Evolutionary conservation across 37 sponge, comb jelly and placozoan species (phyloP), one percentile per base, ranked within the genome.

Genomic region (Dysidea cf. avara): DNA sequence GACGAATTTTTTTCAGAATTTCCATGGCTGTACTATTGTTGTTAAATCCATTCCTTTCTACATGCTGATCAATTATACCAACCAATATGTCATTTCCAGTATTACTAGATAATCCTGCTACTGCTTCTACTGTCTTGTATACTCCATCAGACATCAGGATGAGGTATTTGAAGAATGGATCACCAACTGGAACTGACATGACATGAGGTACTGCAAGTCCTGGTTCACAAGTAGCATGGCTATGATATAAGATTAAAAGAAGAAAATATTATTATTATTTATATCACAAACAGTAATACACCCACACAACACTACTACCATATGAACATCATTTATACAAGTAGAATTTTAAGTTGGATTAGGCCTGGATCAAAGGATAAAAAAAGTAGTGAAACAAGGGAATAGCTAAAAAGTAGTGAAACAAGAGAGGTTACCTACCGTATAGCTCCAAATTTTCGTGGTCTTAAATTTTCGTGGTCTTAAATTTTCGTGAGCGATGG

Each of bases 111-210:
- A n/a, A 0, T n/a, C 25, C 55, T 20, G 60, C 71, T 32, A 53
- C 22, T n/a, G 60, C 66, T 68, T 90, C 91, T 16, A 90, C 72
- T 51, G 72, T 79, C 66, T 93, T 88, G 69, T 93, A 93, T 14
- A 93, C 79, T 17, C 94, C 94, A 66, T 89, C 91, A 39, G 87
- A 64, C 94, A 93, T 93, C 9, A 93, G 71, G 13, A 93, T 56
- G 30, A 93, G 53, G 66, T 86, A 93, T 26, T 49, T 72, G 28
- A 46, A 62, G 62, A 68, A 75, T 22, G 68, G 20, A 13, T 34
- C n/a, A 33, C 74, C 64, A 7, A 76, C 59, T 5, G 31, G 28
- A 3, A 37, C 28, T 39, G 34, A 39, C 3, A 43, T 80, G 0
- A 92, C 55, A 53, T 56, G 51, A 14, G 93, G 93, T 9, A 50